phyloP scores from a whole-genome alignment of 2,888 invertebrate genomes.

The Schizaphis graminum region DNA sequence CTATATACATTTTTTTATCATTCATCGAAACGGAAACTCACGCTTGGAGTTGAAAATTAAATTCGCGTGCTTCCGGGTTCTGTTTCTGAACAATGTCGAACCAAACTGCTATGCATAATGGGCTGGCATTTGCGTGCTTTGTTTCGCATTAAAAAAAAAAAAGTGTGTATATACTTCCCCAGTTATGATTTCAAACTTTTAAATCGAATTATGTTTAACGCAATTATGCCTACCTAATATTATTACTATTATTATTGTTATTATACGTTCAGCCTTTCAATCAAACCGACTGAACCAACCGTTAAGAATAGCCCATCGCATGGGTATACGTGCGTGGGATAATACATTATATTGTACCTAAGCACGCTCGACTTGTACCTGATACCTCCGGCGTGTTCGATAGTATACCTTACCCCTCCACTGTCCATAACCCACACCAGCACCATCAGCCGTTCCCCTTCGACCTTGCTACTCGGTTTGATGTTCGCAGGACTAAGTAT shows the following conservation, averaged over 20 bases:
- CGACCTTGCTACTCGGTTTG: background rate
- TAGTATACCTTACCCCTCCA: background rate
- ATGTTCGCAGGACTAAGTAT: background rate
- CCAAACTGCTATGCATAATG: background rate
- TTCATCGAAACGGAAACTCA: constrained; percentile 30
- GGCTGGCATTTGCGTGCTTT: background rate
- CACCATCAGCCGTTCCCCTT: constrained; percentile 10
- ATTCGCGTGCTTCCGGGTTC: constrained; percentile 50
- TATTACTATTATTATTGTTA: background rate
- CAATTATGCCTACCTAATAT: constrained; percentile 7
- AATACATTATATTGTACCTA: constrained; percentile 32
- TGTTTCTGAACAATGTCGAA: constrained; percentile 25
- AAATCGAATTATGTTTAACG: background rate
- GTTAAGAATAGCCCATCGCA: background rate
- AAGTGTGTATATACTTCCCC: background rate
- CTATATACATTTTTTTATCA: constrained; percentile 1
- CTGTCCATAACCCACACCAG: background rate
- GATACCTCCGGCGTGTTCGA: constrained; percentile 33
- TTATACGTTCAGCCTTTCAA: background rate
- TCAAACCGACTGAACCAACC: background rate
- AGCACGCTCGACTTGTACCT: constrained; percentile 46
- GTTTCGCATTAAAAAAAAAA: background rate
- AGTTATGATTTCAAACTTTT: background rate
- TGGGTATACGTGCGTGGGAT: constrained; percentile 29
- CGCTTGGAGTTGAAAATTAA: constrained; percentile 35